These are phyloP conservation scores for Tenthredo mesomela DNA, from an alignment of 2,888 invertebrate species.

Conservation along the genomic window DNA sequence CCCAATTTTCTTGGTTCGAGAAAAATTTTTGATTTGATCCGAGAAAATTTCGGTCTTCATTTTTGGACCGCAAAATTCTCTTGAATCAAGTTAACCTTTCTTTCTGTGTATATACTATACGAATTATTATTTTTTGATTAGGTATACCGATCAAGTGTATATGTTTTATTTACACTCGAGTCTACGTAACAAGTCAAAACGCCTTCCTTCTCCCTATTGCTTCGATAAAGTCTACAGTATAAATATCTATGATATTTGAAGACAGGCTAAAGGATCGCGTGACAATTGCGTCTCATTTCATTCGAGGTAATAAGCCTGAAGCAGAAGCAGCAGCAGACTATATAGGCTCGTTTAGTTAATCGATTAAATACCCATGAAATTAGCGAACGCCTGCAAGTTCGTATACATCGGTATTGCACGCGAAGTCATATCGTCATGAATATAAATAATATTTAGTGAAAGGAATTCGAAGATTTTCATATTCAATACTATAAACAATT, in stretches of 20 bases:
- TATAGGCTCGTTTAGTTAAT: not conserved
- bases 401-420: not conserved
- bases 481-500: not conserved
- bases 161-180: not conserved
- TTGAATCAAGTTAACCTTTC: too few species aligned
- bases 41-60: too few species aligned
- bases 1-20: too few species aligned
- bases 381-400: not conserved
- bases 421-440: not conserved
- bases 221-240: not conserved
- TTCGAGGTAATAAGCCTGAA: not conserved
- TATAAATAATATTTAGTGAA: constrained; percentile 12
- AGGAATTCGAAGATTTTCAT: not conserved
- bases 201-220: not conserved
- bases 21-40: too few species aligned
- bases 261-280: constrained; percentile 8
- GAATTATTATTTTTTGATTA: not conserved
- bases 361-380: not conserved
- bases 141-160: too few species aligned
- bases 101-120: too few species aligned
- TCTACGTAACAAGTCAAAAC: not conserved
- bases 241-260: not conserved
- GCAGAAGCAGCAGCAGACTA: not conserved
- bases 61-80: too few species aligned
- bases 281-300: not conserved